Evolutionary conservation across 2,888 invertebrate genomes (phyloP).

Genomic region (Colletes collaris): DNA sequence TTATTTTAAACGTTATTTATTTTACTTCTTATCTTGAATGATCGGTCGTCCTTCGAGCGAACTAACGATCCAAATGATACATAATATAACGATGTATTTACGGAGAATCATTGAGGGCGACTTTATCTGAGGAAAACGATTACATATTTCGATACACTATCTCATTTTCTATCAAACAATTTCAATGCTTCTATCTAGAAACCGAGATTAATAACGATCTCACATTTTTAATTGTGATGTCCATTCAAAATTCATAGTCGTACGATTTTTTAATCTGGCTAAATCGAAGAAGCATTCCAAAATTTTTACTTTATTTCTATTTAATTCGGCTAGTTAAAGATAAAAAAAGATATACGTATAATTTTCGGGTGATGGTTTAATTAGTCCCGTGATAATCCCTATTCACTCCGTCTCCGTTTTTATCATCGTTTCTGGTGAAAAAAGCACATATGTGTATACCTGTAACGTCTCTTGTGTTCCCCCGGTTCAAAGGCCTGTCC

Average conservation of each 20-base stretch:
- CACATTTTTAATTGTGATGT: neutral
- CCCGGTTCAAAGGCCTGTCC: slow-evolving; percentile 44
- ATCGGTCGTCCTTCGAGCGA: neutral
- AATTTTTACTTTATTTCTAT: neutral
- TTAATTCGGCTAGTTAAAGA: neutral
- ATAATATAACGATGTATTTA: neutral
- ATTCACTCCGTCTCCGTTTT: slow-evolving; percentile 1
- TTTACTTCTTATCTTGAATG: slow-evolving; percentile 8
- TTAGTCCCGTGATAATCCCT: slow-evolving; percentile 26
- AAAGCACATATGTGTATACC: slow-evolving; percentile 24
- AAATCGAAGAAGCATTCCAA: neutral
- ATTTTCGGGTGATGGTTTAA: slow-evolving; percentile 6
- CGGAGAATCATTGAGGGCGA: neutral
- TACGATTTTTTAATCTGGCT: neutral
- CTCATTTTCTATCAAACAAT: neutral
- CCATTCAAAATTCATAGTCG: neutral
- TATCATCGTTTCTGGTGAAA: slow-evolving; percentile 21
- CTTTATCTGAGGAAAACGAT: neutral
- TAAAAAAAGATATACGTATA: neutral
- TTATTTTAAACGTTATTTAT: slow-evolving; percentile 28
- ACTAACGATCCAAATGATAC: neutral
- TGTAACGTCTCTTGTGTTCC: slow-evolving; percentile 34
- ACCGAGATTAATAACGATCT: neutral
- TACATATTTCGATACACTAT: slow-evolving; percentile 6
- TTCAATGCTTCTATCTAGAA: neutral